Evolutionary conservation across 35 echinoderm and acorn worm species (phyloP), one percentile per base, ranked within the genome.

Genomic region (Apostichopus parvimensis): DNA sequence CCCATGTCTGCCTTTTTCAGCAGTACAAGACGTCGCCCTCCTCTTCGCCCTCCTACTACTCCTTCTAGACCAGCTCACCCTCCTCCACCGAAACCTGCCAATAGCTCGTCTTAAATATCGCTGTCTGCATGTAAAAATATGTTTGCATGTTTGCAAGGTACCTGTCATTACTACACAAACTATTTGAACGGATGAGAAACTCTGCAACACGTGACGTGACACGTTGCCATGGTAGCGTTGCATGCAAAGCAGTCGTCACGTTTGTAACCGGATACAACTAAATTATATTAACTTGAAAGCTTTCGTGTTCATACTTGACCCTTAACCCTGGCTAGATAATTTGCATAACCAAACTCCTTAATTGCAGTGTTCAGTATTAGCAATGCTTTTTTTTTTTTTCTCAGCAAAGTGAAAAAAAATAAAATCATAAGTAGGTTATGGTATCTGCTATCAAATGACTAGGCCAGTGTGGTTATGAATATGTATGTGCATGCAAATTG

Each of bases 111-210:
- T 59, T 84, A 84, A 84, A 59, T 80, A 9, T 57, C 24, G 81
- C 81, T 84, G 81, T 84, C 57, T 84, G 54, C 81, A 56, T 84
- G 55, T 84, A 25, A 84, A 45, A 58, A 75, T 75, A 20, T 75
- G 71, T 84, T 82, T 84, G 81, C 81, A 84, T 84, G 81, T 84
- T 84, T 84, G 81, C 81, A 84, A 84, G 81, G 81, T 84, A 84
- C 24, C 81, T 84, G 81, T 84, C 81, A 84, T 14, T 84, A 58
- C 21, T 22, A n/a, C 28, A 18, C 53, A 58, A 23, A 55, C 34
- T 56, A 58, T 58, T 60, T 7, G 20, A 84, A 84, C 55, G 54
- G n/a, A 53, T 84, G 81, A 84, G 81, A 25, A 84, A 84, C 52
- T 84, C 81, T 54, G 78, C 23, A 6, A 6, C 5, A n/a, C 15